A percentile compares a stretch with the other conserved stretches of the same genome.
Evolutionary conservation across 2,888 invertebrate genomes (phyloP).

Genomic region (Hirtodrosophila histrioides): DNA sequence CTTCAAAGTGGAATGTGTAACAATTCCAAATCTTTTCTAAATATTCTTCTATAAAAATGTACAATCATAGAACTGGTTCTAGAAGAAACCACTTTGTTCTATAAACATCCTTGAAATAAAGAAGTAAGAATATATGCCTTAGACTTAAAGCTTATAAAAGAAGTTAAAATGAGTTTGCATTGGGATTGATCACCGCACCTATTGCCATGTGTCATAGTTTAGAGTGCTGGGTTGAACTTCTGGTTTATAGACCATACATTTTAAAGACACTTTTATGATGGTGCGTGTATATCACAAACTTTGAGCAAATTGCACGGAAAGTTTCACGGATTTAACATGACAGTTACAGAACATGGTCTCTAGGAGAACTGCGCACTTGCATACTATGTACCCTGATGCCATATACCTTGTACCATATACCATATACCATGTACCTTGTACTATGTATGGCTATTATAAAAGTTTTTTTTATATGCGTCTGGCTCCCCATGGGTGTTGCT

Average conservation of each 20-base stretch:
- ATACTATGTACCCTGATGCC: constrained; percentile 12
- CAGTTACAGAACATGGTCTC: constrained; percentile 49
- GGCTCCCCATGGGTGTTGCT: constrained; percentile 49
- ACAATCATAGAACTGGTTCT: too few relatives aligned
- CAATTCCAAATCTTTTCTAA: too few relatives aligned
- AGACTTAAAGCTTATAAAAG: too few relatives aligned
- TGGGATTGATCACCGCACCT: too few relatives aligned
- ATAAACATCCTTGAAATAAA: too few relatives aligned
- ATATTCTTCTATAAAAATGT: too few relatives aligned
- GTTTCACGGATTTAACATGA: constrained; percentile 64
- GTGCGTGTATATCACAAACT: constrained; percentile 57
- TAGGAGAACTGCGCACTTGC: constrained; percentile 11
- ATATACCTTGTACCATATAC: constrained; percentile 10
- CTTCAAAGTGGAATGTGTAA: too few relatives aligned
- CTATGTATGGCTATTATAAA: constrained; percentile 65
- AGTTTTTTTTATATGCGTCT: constrained; percentile 67
- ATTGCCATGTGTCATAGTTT: too few relatives aligned
- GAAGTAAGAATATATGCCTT: neutral
- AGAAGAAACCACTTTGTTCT: too few relatives aligned
- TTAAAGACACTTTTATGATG: constrained; percentile 38
- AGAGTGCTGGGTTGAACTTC: neutral
- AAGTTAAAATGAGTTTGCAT: too few relatives aligned
- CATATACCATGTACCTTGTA: constrained; percentile 24
- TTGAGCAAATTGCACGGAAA: constrained; percentile 61
- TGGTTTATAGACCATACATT: constrained; percentile 34